Evolutionary conservation across 2,888 invertebrate genomes (phyloP).

Genomic region (Marasmarcha lunaedactyla): DNA sequence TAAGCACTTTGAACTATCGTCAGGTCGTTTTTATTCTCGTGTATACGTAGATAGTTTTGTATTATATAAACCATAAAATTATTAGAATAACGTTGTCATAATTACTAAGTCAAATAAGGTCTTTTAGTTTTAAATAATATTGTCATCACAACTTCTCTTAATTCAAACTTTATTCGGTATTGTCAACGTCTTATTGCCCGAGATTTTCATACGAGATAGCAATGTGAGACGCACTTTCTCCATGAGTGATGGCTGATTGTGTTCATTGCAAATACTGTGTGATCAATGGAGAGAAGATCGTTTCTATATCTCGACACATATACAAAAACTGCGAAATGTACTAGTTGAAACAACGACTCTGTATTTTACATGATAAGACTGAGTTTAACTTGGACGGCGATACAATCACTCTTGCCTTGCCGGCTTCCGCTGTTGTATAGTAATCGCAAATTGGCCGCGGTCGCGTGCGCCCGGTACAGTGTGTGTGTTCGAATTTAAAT

Average conservation of each 20-base stretch:
- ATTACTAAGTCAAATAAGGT: not conserved
- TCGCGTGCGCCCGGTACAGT: not conserved
- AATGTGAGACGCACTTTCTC: constrained; percentile 1
- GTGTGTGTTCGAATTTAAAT: no score
- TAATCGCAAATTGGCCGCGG: constrained; percentile 1
- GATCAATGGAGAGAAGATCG: not conserved
- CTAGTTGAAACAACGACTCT: no score
- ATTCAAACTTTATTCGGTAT: not conserved
- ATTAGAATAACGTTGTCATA: no score
- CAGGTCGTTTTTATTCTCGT: no score
- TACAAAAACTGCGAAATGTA: no score
- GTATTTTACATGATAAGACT: no score
- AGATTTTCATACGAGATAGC: not conserved
- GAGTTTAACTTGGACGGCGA: not conserved
- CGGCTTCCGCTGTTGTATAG: not conserved
- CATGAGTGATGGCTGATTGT: not conserved
- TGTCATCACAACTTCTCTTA: not conserved
- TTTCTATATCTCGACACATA: no score
- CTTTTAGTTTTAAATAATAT: not conserved
- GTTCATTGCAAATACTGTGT: constrained; percentile 1
- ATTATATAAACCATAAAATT: no score
- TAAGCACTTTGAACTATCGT: no score
- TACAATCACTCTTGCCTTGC: not conserved
- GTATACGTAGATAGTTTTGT: no score
- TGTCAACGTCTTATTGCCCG: no score